Evolutionary conservation across 2,113 vertebrate species (phyloP).

Genomic region (Toxotes jaculatrix): DNA sequence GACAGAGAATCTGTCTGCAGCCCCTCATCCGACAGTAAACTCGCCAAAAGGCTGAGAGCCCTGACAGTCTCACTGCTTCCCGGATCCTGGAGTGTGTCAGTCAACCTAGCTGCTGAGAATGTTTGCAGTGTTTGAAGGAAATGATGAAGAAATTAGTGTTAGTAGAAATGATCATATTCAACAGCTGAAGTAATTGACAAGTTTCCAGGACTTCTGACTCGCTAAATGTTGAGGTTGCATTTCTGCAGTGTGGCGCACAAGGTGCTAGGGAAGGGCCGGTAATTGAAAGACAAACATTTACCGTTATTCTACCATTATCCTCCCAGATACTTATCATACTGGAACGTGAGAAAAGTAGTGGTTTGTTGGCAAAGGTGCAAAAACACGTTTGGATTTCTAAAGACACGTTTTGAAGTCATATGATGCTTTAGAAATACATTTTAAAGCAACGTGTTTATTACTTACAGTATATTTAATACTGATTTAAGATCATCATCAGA

Average conservation of each 20-base stretch:
- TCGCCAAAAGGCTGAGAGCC: slow-evolving; percentile 16
- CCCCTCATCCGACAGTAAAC: slow-evolving; percentile 19
- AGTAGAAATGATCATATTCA: background rate
- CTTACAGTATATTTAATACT: background rate
- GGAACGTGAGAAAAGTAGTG: background rate
- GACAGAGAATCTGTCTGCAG: slow-evolving; percentile 45
- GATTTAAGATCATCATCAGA: background rate
- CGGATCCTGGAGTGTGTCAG: background rate
- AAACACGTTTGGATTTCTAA: background rate
- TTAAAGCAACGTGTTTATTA: background rate
- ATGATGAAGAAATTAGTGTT: background rate
- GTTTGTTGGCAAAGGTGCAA: background rate
- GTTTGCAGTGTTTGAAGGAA: background rate
- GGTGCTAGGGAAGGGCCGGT: background rate
- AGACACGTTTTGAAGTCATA: no score
- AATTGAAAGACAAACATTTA: background rate
- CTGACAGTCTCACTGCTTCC: background rate
- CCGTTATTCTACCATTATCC: background rate
- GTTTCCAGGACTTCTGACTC: background rate
- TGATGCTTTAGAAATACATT: background rate
- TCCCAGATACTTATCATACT: background rate
- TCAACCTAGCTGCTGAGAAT: background rate
- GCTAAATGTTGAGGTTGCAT: background rate
- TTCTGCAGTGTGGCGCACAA: background rate
- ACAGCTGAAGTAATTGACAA: background rate